Base-by-base conservation (phyloP, 2,888 invertebrate genomes). In the Sesia bembeciformis region DNA sequence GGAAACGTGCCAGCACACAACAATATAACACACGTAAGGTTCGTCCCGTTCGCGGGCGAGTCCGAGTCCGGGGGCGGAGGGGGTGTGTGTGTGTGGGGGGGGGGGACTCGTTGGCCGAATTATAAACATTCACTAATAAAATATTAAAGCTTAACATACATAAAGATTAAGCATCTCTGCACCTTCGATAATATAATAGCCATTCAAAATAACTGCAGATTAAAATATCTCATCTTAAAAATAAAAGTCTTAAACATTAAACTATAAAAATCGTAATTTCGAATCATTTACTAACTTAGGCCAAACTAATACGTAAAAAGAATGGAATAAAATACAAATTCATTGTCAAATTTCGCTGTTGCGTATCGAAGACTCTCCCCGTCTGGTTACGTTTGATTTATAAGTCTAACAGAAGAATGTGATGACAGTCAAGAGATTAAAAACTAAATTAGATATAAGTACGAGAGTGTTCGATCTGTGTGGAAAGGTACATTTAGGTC, bases 101-200 rank as follows among this genome's bases (percentile, higher is more conserved):
- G 56, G 63, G 67, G 62, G 64, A 62, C 76, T 76, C 76, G 67
- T 68, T 82, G 84, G 85, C 81, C 81, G 73, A 83, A 78, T 80
- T 79, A 83, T 85, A 86, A 85, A 88, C 84, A 89, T 89, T 88
- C 81, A 88, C 85, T 89, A 89, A 89, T 89, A 89, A 89, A 89
- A 89, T 89, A 88, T 89, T 88, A 89, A 88, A 89, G 89, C 88
- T 89, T 89, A 89, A 89, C 89, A 89, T 89, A 89, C 84, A 89
- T 89, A 89, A 89, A 89, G 87, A 87, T 86, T 87, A 88, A 89
- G 89, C 89, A 88, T 89, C 78, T 89, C 88, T 88, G 89, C 88
- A 87, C 84, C 89, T 88, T 87, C 86, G 68, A 81, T 84, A 86
- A 39, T 84, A 88, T 83, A 88, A 88, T 89, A 89, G 89, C 87